Conservation (phyloP, 2,888 invertebrate species). For the Hipparchia semele region DNA sequence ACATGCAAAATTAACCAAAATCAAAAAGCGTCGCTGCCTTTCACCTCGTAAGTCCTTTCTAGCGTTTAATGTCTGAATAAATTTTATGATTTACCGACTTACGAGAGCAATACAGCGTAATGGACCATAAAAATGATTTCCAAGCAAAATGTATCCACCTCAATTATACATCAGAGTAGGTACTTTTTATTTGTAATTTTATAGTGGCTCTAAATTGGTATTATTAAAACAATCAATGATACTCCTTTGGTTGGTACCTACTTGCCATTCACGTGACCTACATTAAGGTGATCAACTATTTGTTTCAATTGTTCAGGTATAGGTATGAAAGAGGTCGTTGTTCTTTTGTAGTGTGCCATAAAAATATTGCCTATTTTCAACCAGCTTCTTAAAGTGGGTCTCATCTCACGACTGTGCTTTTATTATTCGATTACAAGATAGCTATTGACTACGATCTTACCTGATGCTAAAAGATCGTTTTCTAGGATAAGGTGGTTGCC, state of each 20-base stretch:
- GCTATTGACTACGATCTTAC: too few species aligned
- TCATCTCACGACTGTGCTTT: too few species aligned
- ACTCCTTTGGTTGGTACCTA: constrained; percentile 41
- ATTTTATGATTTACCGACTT: constrained; percentile 56
- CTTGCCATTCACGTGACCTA: constrained; percentile 47
- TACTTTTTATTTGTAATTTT: constrained; percentile 49
- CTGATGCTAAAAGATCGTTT: too few species aligned
- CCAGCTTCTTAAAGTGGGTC: too few species aligned
- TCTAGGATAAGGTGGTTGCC: too few species aligned
- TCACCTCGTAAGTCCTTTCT: constrained; percentile 64
- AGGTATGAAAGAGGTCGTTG: constrained; percentile 18
- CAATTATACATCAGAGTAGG: constrained; percentile 51
- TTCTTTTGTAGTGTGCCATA: background rate
- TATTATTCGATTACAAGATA: too few species aligned
- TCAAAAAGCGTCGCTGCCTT: constrained; percentile 55
- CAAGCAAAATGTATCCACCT: constrained; percentile 49
- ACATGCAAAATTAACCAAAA: constrained; percentile 56
- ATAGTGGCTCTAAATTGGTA: constrained; percentile 47
- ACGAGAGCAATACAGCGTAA: constrained; percentile 52
- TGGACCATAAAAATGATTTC: constrained; percentile 61
- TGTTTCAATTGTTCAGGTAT: constrained; percentile 26
- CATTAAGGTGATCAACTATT: constrained; percentile 34
- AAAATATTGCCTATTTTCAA: background rate
- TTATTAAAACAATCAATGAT: constrained; percentile 48
- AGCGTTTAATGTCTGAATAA: constrained; percentile 57